phyloP scores from a whole-genome alignment of 2,113 vertebrate species.

The Apeltes quadracus region DNA sequence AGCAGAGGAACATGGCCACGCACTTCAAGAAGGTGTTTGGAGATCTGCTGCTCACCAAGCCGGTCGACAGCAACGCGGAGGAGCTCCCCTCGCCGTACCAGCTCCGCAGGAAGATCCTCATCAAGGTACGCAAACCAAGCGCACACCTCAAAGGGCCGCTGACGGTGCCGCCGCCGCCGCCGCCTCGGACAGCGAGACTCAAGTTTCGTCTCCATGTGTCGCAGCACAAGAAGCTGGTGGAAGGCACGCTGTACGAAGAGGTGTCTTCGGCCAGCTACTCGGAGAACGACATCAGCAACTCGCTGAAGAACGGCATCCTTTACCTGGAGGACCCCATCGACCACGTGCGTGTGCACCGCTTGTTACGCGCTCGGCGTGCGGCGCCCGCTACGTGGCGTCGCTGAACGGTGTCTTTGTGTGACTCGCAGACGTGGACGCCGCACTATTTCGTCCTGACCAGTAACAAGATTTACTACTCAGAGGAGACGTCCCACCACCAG shows the following conservation, averaged over 20 bases:
- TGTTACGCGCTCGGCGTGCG: background rate
- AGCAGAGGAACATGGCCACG: constrained; percentile 91
- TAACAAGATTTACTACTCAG: constrained; percentile 90
- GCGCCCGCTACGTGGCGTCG: background rate
- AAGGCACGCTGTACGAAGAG: constrained; percentile 87
- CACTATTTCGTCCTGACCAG: constrained; percentile 89
- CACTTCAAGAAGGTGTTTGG: constrained; percentile 91
- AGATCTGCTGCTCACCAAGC: constrained; percentile 88
- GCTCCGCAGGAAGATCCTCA: constrained; percentile 89
- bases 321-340: constrained; percentile 89
- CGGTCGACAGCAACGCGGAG: constrained; percentile 83
- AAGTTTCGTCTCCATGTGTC: background rate
- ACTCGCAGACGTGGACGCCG: constrained; percentile 85
- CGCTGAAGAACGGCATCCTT: constrained; percentile 88
- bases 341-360: constrained; percentile 75
- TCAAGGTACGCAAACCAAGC: constrained; percentile 78
- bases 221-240: constrained; percentile 90
- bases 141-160: background rate
- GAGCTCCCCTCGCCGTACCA: constrained; percentile 87
- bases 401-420: constrained; percentile 7
- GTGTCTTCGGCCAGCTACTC: constrained; percentile 87
- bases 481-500: constrained; percentile 87
- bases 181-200: background rate
- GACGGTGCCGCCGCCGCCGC: too few species aligned
- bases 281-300: constrained; percentile 90